A percentile compares a stretch with the other conserved stretches of the same genome.
These are phyloP conservation scores for Hippocampus zosterae DNA, from an alignment of 2,113 vertebrate species.

Conservation along the genomic window DNA sequence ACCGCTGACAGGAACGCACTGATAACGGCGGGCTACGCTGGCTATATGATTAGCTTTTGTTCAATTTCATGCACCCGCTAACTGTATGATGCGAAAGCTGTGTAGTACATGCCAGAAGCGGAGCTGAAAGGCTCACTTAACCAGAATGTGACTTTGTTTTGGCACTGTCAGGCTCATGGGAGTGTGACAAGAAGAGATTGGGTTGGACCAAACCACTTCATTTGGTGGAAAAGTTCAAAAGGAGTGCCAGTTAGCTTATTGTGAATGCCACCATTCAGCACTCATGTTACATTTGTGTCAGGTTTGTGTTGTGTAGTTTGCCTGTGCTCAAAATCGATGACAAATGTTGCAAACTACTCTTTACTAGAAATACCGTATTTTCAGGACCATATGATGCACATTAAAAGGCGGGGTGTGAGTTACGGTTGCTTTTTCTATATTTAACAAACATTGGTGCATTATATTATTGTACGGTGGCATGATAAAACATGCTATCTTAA, in stretches of 20 bases:
- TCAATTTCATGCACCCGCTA: conserved; percentile 33
- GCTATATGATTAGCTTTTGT: conserved; percentile 58
- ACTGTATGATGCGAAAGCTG: conserved; percentile 39
- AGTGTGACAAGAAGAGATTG: conserved; percentile 5
- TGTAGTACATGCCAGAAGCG: conserved; percentile 31
- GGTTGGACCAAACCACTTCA: neutral
- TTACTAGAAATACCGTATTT: no score
- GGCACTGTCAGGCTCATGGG: neutral
- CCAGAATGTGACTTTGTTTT: conserved; percentile 1
- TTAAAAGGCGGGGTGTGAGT: no score
- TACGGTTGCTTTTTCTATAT: no score
- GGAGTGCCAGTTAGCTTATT: neutral
- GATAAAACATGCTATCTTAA: no score
- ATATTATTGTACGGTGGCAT: no score
- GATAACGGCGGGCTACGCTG: conserved; percentile 48
- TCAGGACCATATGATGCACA: no score
- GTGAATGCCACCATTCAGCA: no score
- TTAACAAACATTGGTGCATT: no score
- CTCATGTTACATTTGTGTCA: no score
- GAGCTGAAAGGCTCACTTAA: conserved; percentile 1
- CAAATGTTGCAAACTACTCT: no score
- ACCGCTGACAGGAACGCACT: conserved; percentile 56
- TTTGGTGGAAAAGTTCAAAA: neutral
- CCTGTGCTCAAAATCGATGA: no score
- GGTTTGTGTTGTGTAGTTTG: no score